Percentiles rank a stretch among this genome's conserved stretches.
Evolutionary conservation across 2,888 invertebrate genomes (phyloP).

Genomic region (Perithous albicinctus): DNA sequence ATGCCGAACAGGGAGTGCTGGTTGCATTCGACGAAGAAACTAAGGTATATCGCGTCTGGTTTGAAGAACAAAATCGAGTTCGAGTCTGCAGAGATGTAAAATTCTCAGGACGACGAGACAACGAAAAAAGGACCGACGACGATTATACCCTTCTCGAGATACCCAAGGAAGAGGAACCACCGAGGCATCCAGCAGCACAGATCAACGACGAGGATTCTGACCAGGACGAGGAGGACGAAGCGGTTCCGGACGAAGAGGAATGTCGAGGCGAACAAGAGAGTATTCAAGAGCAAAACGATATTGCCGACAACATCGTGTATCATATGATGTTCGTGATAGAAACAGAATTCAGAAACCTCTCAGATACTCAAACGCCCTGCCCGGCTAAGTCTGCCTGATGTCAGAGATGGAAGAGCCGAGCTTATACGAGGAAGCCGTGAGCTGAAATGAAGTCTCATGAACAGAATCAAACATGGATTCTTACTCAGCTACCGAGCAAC

Average conservation of each 20-base stretch:
- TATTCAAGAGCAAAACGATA: slow-evolving; percentile 1
- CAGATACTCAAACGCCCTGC: neutral
- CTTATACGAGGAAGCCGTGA: slow-evolving; percentile 37
- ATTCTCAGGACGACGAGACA: neutral
- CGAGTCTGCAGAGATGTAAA: slow-evolving; percentile 10
- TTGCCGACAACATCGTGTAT: slow-evolving; percentile 5
- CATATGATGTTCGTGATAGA: slow-evolving; percentile 37
- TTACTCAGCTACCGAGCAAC: slow-evolving; percentile 12
- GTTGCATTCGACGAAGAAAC: no score
- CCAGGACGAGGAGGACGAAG: no score
- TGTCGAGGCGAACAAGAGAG: slow-evolving; percentile 1
- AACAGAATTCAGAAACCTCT: slow-evolving; percentile 6
- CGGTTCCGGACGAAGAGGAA: neutral
- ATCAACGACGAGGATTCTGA: no score
- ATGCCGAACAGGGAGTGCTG: no score
- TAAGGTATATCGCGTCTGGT: no score
- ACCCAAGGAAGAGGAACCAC: slow-evolving; percentile 10
- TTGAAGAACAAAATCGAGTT: no score
- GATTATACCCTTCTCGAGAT: neutral
- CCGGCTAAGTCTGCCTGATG: neutral
- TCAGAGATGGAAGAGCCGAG: no score
- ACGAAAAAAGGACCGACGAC: neutral
- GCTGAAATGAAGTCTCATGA: slow-evolving; percentile 43
- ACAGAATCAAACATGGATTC: slow-evolving; percentile 53
- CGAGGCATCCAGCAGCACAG: no score